These are phyloP conservation scores for Euplagia quadripunctaria DNA, from an alignment of 2,888 invertebrate genomes.

Conservation along the genomic window DNA sequence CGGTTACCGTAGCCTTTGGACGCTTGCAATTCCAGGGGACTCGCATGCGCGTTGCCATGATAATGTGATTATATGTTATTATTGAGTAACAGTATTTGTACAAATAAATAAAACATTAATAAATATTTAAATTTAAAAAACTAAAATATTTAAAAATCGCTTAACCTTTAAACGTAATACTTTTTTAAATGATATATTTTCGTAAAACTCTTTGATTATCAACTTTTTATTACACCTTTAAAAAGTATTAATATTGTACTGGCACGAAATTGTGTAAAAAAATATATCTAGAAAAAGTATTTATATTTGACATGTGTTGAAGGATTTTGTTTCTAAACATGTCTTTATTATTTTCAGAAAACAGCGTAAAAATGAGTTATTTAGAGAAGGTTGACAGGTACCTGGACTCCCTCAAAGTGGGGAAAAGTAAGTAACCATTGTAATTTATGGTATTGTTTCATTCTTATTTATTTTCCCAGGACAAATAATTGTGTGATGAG, in stretches of 20 bases:
- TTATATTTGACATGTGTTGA: background rate
- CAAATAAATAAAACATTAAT: too few species aligned
- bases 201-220: too few species aligned
- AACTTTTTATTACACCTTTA: background rate
- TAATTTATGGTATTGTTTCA: background rate
- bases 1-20: too few species aligned
- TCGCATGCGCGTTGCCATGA: too few species aligned
- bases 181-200: too few species aligned
- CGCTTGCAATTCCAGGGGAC: too few species aligned
- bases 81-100: too few species aligned
- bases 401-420: slow-evolving; percentile 80
- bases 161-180: too few species aligned
- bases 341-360: slow-evolving; percentile 54
- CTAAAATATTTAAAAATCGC: too few species aligned
- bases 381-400: slow-evolving; percentile 81
- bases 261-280: slow-evolving; percentile 19
- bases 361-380: slow-evolving; percentile 73
- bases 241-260: slow-evolving; percentile 7
- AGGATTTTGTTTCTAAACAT: slow-evolving; percentile 16
- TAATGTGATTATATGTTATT: too few species aligned
- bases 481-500: too few species aligned
- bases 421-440: slow-evolving; percentile 77
- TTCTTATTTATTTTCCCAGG: slow-evolving; percentile 6
- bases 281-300: slow-evolving; percentile 8
- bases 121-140: too few species aligned